Conservation (phyloP, 2,113 vertebrate genomes). For the Melanerpes aurifrons region DNA sequence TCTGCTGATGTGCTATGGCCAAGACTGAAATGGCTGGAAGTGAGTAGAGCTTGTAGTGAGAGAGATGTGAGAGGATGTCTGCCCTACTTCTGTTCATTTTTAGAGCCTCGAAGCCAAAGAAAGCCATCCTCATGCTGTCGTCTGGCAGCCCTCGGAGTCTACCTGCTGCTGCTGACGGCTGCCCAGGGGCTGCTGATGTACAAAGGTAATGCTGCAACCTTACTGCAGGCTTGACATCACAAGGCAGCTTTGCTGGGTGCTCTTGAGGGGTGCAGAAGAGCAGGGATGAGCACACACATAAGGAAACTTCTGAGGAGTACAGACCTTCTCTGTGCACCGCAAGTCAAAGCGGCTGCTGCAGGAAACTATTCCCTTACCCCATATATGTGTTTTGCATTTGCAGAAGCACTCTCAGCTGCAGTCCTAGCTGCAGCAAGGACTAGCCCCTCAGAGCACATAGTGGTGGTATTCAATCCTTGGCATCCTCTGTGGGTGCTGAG, state of each 20-base stretch:
- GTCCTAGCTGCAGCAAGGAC: background rate
- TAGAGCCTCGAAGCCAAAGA: conserved; percentile 59
- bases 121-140: background rate
- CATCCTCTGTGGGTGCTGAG: background rate
- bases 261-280: fast-evolving
- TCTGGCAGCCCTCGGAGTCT: background rate
- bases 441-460: background rate
- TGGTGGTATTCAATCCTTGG: background rate
- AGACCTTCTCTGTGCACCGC: fast-evolving
- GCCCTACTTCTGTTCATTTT: background rate
- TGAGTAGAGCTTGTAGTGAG: background rate
- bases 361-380: fast-evolving
- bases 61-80: background rate
- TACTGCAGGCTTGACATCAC: background rate
- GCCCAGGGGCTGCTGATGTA: conserved; percentile 49
- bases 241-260: background rate
- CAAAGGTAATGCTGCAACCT: conserved; percentile 58
- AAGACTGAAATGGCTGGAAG: background rate
- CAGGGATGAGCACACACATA: fast-evolving
- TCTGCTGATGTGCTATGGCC: background rate
- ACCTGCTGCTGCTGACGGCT: conserved; percentile 64
- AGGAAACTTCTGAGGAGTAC: background rate
- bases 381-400: background rate
- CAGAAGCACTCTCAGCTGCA: background rate
- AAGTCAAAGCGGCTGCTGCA: background rate